Evolutionary conservation across 2,797 vertebrate genomes (phyloP), one percentile per base, ranked within the genome.

Genomic region (Coracias cyanogaster): DNA sequence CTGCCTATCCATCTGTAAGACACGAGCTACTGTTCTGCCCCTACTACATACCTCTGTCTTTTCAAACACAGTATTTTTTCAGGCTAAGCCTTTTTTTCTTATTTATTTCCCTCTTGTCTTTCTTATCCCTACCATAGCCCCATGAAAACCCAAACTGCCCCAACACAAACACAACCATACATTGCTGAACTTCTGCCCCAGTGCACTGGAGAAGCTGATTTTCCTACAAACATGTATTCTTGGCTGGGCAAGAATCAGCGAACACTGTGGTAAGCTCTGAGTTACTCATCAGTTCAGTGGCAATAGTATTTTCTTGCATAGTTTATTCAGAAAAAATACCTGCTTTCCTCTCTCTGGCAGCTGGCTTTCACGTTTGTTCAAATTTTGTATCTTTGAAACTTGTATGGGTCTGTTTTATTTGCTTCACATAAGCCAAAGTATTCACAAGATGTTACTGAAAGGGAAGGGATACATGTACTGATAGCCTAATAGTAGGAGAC

Each of bases 391-490:
- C 16, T 45, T 79, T 58, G 33, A 71, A 25, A 71, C 31, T 20
- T 24, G 16, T 26, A 5, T 0, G 1, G 7, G 4, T 43, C 33
- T n/a, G 6, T 7, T 71, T 16, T 13, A n/a, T 52, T 88, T 79
- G 18, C 2, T 48, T 52, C 12, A 24, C 21, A 35, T 15, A n/a
- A 22, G 17, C 4, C 28, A 15, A n/a, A 6, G 66, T 2, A 39
- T 74, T 71, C 33, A 25, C 15, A 58, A 58, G 33, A 10, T 25
- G n/a, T 8, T 71, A 2, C 4, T 0, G 3, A 54, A 17, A 3
- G 1, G 0, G 2, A 35, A 62, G 9, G 15, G 9, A 18, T 28
- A 15, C 7, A 8, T 13, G 7, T n/a, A 24, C 20, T 13, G 9
- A 85, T 4, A 73, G 16, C 10, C 15, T 19, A 7, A 49, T 4